Evolutionary conservation across 2,113 vertebrate genomes (phyloP).

Genomic region (Pollimyrus isidori): DNA sequence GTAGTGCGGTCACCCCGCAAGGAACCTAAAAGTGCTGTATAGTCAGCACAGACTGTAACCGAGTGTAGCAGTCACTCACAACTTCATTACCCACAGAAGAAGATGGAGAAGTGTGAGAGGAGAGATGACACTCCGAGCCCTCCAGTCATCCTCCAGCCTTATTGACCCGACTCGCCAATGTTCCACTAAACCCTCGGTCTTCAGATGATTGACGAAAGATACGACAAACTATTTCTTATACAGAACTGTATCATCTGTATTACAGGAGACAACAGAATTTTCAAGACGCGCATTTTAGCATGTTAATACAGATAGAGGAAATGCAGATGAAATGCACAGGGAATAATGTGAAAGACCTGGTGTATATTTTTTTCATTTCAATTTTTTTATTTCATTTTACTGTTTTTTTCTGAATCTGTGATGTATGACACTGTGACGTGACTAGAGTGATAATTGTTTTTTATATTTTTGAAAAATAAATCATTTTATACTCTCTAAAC

Average conservation of each 20-base stretch:
- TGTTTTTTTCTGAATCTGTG: neutral
- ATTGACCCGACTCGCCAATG: neutral
- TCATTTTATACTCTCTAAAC: neutral
- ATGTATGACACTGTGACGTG: neutral
- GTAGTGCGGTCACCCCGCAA: neutral
- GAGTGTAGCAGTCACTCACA: neutral
- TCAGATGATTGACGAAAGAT: neutral
- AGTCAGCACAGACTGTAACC: neutral
- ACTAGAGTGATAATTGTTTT: too few relatives aligned
- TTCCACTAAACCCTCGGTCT: neutral
- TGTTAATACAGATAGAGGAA: neutral
- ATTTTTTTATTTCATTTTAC: neutral
- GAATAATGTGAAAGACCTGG: neutral
- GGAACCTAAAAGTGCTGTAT: neutral
- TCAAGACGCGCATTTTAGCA: neutral
- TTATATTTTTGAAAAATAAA: neutral
- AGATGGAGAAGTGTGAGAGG: neutral
- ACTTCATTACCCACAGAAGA: neutral
- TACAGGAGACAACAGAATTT: neutral
- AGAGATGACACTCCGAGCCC: neutral
- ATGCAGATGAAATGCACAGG: neutral
- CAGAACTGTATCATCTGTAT: neutral
- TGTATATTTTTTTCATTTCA: neutral
- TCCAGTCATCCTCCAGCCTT: neutral
- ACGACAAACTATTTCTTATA: neutral